Evolutionary conservation across 2,888 invertebrate genomes (phyloP).

Genomic region (Chalcosyrphus nemorum): DNA sequence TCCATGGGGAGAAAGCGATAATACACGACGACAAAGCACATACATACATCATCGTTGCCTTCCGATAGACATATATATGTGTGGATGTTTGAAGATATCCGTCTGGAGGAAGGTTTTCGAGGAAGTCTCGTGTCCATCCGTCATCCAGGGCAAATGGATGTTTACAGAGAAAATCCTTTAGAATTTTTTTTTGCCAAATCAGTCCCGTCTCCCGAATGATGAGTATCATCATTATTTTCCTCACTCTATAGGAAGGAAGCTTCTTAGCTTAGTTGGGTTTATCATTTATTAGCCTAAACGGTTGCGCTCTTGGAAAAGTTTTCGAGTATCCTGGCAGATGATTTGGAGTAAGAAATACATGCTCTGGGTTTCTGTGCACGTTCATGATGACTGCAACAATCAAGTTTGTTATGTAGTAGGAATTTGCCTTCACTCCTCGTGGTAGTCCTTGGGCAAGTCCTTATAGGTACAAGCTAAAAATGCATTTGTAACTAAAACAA

Average conservation of each 20-base stretch:
- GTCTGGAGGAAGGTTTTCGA: neutral
- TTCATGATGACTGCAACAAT: too few species aligned
- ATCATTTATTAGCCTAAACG: conserved; percentile 55
- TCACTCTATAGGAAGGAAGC: conserved; percentile 42
- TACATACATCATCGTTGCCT: conserved; percentile 53
- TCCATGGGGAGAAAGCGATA: conserved; percentile 20
- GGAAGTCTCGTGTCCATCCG: conserved; percentile 62
- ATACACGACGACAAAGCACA: conserved; percentile 45
- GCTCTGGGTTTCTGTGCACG: too few species aligned
- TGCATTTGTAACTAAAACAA: too few species aligned
- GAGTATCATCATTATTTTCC: conserved; percentile 64
- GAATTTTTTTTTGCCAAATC: conserved; percentile 56
- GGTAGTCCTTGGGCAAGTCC: too few species aligned
- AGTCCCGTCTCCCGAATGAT: conserved; percentile 59
- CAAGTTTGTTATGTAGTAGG: too few species aligned
- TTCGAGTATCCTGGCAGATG: neutral
- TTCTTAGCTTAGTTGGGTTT: conserved; percentile 53
- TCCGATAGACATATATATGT: neutral
- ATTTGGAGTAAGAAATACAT: neutral
- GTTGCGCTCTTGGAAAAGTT: neutral
- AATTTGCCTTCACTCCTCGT: too few species aligned
- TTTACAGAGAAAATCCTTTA: conserved; percentile 47
- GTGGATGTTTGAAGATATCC: too few species aligned
- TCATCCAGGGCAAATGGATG: conserved; percentile 69
- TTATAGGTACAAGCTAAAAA: too few species aligned